phyloP scores from a whole-genome alignment of 2,113 vertebrate genomes.

The Gadus macrocephalus region DNA sequence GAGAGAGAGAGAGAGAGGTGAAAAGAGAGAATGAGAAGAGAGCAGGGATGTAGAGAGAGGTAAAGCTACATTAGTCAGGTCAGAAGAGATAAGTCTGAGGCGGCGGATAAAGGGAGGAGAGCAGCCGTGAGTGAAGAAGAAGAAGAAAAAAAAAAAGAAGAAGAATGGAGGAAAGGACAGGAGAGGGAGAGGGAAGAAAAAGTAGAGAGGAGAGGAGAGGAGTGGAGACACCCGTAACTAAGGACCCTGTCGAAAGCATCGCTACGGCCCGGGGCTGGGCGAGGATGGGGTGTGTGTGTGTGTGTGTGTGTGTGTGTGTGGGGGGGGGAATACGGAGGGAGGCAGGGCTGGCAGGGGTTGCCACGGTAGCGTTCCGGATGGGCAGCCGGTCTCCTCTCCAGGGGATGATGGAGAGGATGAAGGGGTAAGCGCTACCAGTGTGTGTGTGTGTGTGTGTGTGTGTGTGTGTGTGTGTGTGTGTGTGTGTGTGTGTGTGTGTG shows the following conservation, averaged over 20 bases:
- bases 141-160: constrained; percentile 36
- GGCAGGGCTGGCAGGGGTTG: constrained; percentile 57
- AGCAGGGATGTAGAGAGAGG: constrained; percentile 37
- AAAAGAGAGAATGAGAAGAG: constrained; percentile 1
- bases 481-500: neutral
- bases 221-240: constrained; percentile 17
- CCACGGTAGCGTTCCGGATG: constrained; percentile 70
- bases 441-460: neutral
- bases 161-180: constrained; percentile 3
- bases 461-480: neutral
- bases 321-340: constrained; percentile 14
- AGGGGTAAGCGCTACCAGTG: neutral
- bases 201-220: neutral
- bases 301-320: too few relatives aligned
- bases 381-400: constrained; percentile 68
- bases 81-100: constrained; percentile 23
- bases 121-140: constrained; percentile 7
- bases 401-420: constrained; percentile 29
- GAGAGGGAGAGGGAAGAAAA: too few relatives aligned
- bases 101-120: constrained; percentile 19
- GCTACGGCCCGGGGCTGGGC: constrained; percentile 26
- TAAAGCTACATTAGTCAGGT: constrained; percentile 47
- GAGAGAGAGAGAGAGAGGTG: neutral
- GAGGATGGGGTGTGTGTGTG: constrained; percentile 22
- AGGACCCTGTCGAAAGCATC: constrained; percentile 57